Evolutionary conservation across 2,797 vertebrate species (phyloP), one percentile per base, ranked within the genome.

Genomic region (Tinamus major): DNA sequence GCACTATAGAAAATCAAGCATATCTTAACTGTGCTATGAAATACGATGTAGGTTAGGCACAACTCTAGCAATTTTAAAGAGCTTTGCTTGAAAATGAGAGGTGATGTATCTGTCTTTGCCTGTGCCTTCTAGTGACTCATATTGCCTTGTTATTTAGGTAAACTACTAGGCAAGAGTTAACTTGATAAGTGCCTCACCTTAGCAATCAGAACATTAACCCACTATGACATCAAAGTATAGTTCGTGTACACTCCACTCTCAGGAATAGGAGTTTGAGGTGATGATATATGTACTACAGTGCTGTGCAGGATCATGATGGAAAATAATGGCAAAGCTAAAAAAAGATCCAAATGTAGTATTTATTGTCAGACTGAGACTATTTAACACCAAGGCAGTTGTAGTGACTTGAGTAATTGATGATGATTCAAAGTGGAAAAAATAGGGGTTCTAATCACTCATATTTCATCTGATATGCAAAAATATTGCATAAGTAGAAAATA

Each of bases 151-250:
- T 95, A 71, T 58, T 91, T 75, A 78, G 79, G 69, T 62, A 91
- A 95, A 71, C 62, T 64, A 37, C 69, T 82, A 0, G 0, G 39
- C 44, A 85, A 85, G 62, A 83, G 53, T 80, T 93, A 95, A 91
- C 79, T 75, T 5, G 0, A 2, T 87, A 93, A 80, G 59, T 27
- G 29, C 76, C 80, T 89, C 3, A 6, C 89, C 85, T 71, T 92
- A 87, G 89, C 87, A 95, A 96, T 87, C 69, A 76, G 75, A 88
- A 81, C 35, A 87, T 94, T 87, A 85, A 83, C 79, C 68, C 71
- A 58, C n/a, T 70, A 42, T 79, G 82, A 53, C 31, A 87, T 74
- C 19, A 58, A 80, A 91, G 41, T 59, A 64, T n/a, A 87, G 33
- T 65, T 65, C 68, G 46, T 3, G 89, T 79, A 24, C 53, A 55